Base-by-base conservation (phyloP, 2,113 vertebrate species). In the Candoia aspera region DNA sequence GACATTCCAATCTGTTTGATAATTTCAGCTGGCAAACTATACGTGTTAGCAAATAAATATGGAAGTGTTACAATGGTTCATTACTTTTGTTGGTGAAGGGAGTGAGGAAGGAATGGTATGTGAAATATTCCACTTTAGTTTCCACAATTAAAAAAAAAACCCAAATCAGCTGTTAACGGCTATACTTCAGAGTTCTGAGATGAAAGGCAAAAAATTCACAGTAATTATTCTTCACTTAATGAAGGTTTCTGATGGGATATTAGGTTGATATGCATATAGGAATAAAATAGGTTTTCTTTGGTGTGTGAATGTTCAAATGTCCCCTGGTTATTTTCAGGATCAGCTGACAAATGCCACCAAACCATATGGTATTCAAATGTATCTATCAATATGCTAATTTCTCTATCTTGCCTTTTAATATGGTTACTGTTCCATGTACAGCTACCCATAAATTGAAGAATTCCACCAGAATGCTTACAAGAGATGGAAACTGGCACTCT, bases 231-330 rank as follows among this genome's bases (percentile, higher is more conserved):
- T 73, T 86, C 15, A 89, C 88, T 88, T 24, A 88, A 64, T 55
- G 42, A 4, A 91, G 8, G 11, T 85, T 93, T 93, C 49, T 93
- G 57, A 79, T 93, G 49, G 88, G 49, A 49, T 64, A 91, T 93
- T 91, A 91, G 49, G 12, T 91, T 93, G 68, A 85, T 85, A 73
- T 84, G 58, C 90, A 88, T 58, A 24, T 57, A 49, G 86, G 86
- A 93, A 93, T 91, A 88, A 55, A 84, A 85, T 58, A 91, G 84
- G 60, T 91, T 62, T 13, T 37, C 21, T 60, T 88, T 58, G 33
- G 9, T 53, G 58, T 92, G 46, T n/a, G 19, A 83, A 88, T 37
- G 10, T 88, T 60, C 64, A 68, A 12, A n/a, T n/a, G 29, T 5
- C 15, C 4, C 6, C 49, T 49, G 49, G 49, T 49, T 49, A 49